phyloP scores from a whole-genome alignment of 2,797 vertebrate genomes.

The Eulemur albifrons region DNA sequence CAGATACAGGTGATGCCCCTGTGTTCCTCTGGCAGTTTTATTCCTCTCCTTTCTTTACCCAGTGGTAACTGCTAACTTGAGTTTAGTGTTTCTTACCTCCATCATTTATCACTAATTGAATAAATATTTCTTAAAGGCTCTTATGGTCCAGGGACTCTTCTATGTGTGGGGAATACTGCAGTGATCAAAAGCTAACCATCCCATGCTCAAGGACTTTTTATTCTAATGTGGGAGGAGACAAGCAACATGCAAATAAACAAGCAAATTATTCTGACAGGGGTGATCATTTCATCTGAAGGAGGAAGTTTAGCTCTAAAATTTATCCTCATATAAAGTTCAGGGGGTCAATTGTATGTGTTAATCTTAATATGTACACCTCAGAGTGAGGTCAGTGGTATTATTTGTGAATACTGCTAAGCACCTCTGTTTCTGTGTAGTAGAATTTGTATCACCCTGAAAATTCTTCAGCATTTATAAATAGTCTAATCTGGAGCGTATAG shows the following conservation, averaged over 20 bases:
- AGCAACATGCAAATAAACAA: background rate
- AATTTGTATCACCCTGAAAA: constrained; percentile 55
- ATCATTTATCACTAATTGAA: background rate
- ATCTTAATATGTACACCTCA: background rate
- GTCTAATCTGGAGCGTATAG: constrained; percentile 59
- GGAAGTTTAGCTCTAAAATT: background rate
- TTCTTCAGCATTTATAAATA: constrained; percentile 73
- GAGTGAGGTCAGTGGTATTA: background rate
- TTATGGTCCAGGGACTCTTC: background rate
- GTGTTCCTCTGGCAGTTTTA: background rate
- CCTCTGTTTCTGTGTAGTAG: background rate
- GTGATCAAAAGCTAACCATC: background rate
- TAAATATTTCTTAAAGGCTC: background rate
- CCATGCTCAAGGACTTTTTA: background rate
- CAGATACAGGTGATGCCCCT: background rate
- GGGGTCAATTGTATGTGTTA: fast-evolving
- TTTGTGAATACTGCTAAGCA: background rate
- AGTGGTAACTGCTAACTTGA: background rate
- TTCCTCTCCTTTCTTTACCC: background rate
- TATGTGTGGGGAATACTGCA: background rate
- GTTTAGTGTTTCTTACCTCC: background rate
- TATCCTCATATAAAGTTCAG: background rate
- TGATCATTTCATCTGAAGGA: background rate
- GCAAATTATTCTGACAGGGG: background rate
- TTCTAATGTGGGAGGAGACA: background rate